Conservation (phyloP, 2,113 vertebrate species). For the Bos javanicus region DNA sequence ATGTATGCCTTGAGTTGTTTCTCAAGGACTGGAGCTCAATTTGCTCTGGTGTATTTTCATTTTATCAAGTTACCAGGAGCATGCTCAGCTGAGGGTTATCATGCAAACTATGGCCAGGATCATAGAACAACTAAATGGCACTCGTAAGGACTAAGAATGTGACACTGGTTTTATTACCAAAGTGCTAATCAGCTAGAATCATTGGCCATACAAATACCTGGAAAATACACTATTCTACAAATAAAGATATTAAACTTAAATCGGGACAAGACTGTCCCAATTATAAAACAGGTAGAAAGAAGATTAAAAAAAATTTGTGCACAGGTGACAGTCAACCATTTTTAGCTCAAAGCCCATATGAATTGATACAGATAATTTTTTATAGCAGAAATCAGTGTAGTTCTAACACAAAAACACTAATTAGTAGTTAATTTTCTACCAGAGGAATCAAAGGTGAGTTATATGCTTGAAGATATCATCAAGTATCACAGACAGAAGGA, state of each 20-base stretch:
- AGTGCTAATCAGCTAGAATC: neutral
- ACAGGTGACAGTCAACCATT: neutral
- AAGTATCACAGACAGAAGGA: neutral
- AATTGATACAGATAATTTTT: slow-evolving; percentile 10
- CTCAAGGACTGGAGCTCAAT: neutral
- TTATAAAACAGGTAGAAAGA: slow-evolving; percentile 6
- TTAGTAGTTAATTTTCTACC: slow-evolving; percentile 45
- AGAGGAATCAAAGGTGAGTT: slow-evolving; percentile 33
- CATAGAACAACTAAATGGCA: neutral
- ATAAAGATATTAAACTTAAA: neutral
- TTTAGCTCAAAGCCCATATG: slow-evolving; percentile 15
- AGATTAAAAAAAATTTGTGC: neutral
- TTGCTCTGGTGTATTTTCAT: neutral
- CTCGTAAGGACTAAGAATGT: neutral
- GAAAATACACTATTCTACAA: neutral
- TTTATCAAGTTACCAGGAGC: neutral
- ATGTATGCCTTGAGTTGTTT: neutral
- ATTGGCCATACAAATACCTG: neutral
- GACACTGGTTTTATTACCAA: neutral
- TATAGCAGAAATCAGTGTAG: slow-evolving; percentile 9
- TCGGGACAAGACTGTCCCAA: neutral
- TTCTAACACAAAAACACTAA: neutral
- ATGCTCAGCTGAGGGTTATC: neutral
- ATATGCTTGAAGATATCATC: neutral
- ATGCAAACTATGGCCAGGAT: neutral